Evolutionary conservation across 2,888 invertebrate genomes (phyloP), one percentile per base, ranked within the genome.

Genomic region (Bugulina stolonifera): DNA sequence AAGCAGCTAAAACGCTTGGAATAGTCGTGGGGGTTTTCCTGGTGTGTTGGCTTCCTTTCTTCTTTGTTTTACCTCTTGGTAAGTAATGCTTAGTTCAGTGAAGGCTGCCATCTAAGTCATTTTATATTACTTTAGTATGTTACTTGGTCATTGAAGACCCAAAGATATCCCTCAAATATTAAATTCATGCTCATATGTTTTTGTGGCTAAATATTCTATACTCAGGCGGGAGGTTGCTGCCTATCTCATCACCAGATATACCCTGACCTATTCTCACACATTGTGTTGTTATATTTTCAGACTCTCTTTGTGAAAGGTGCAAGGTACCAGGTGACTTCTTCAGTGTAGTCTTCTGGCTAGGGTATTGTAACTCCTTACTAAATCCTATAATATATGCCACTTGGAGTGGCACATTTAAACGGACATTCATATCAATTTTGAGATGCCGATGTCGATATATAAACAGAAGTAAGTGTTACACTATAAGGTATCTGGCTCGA

Each of bases 31-130:
- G 88, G 0, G 85, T 89, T 22, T 90, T 90, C 79, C 86, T 90
- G 0, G 77, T 88, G 25, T 90, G 90, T 81, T 90, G 90, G 90
- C 87, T 89, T 64, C 90, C 90, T 0, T 90, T 90, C 83, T 90
- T 90, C 84, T 83, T 90, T 73, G 87, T 89, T 80, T 82, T 89
- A 57, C 89, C 89, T 55, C 79, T 89, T 75, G 89, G 90, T 89
- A 79, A 85, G 85, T 80, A 73, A 52, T 1, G 2, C 25, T 52
- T 14, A 52, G 14, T n/a, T n/a, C n/a, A n/a, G n/a, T n/a, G n/a
- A n/a, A n/a, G n/a, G n/a, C n/a, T n/a, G n/a, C n/a, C n/a, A n/a
- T n/a, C n/a, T n/a, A n/a, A n/a, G n/a, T n/a, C n/a, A n/a, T n/a
- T n/a, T n/a, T n/a, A n/a, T n/a, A n/a, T n/a, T n/a, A n/a, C n/a